These are phyloP conservation scores for Ahaetulla prasina DNA, from an alignment of 2,113 vertebrate genomes.

Conservation along the genomic window DNA sequence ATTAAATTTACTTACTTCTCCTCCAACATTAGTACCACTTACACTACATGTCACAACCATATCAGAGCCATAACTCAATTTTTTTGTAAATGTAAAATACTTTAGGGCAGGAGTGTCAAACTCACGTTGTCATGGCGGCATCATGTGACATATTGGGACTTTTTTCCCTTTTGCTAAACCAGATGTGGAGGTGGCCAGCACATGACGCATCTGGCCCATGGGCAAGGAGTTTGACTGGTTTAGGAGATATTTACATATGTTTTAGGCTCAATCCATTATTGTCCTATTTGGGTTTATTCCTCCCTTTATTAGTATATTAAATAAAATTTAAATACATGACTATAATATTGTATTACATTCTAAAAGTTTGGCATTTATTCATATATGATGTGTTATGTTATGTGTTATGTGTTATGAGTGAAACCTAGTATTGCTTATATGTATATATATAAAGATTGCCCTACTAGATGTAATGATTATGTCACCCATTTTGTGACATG, in stretches of 20 bases:
- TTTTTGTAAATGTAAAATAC: neutral
- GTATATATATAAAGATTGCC: neutral
- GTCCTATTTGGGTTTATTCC: neutral
- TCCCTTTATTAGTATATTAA: neutral
- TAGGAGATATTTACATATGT: neutral
- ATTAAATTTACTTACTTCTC: neutral
- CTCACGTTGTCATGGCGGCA: too few relatives aligned
- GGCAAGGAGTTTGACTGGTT: too few relatives aligned
- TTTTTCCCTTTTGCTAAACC: too few relatives aligned
- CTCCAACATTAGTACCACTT: neutral
- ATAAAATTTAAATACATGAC: neutral
- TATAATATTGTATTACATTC: neutral
- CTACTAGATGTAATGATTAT: neutral
- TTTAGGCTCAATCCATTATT: neutral
- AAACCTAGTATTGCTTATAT: neutral
- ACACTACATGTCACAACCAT: neutral
- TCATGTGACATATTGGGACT: too few relatives aligned
- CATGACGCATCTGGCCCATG: too few relatives aligned
- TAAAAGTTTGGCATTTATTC: neutral
- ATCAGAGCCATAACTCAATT: neutral
- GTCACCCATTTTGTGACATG: neutral
- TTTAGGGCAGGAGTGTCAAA: neutral
- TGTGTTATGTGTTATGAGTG: neutral
- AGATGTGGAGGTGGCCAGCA: too few relatives aligned
- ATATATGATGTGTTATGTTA: neutral